Conservation (phyloP, 2,113 vertebrate species). For the Geococcyx californianus region DNA sequence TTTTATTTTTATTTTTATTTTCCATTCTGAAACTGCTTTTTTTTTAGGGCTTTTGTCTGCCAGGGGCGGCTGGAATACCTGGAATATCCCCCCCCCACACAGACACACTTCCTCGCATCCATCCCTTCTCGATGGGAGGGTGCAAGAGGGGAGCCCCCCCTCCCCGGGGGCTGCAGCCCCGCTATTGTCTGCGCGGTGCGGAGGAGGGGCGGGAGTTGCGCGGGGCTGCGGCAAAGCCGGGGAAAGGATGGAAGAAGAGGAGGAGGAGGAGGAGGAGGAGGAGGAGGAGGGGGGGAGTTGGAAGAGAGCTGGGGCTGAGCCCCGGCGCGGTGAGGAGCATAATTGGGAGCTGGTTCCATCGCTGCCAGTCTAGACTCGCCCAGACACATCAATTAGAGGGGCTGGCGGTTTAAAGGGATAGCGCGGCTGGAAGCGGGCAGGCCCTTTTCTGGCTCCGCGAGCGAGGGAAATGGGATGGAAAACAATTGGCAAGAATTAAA, state of each 20-base stretch:
- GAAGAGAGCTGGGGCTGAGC: not conserved
- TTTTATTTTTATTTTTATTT: not conserved
- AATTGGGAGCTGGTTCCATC: constrained; percentile 72
- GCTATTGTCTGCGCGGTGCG: not conserved
- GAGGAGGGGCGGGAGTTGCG: not conserved
- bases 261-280: too few relatives aligned
- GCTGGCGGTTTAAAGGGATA: constrained; percentile 68
- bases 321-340: constrained; percentile 74
- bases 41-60: not conserved
- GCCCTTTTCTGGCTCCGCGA: too few relatives aligned
- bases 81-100: not conserved
- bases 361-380: constrained; percentile 75
- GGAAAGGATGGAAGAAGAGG: too few relatives aligned
- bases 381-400: constrained; percentile 78
- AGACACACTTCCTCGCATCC: too few relatives aligned
- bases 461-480: too few relatives aligned
- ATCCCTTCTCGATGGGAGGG: too few relatives aligned
- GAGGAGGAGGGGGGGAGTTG: too few relatives aligned
- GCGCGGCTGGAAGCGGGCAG: constrained; percentile 52
- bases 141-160: too few relatives aligned
- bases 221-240: constrained; percentile 26
- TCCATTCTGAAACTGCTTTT: not conserved
- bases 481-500: not conserved
- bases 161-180: not conserved
- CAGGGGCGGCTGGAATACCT: not conserved